Conservation (phyloP, 1,140 invertebrate genomes). For the Drosophila auraria region DNA sequence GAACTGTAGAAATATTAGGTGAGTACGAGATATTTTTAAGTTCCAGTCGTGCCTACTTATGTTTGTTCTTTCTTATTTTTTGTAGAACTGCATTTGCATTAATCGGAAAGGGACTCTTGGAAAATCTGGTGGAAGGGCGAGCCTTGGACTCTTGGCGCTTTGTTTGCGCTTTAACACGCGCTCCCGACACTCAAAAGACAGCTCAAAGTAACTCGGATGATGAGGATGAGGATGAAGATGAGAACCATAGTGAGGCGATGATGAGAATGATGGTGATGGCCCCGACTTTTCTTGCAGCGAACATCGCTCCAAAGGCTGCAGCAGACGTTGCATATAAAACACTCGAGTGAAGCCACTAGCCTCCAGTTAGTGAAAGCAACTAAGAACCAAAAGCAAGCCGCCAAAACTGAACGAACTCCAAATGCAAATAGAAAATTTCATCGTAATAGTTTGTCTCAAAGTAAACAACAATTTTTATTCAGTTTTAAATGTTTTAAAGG, state of each 20-base stretch:
- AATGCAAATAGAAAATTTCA: background rate
- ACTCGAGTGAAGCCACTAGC: slow-evolving; percentile 53
- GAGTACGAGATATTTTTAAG: background rate
- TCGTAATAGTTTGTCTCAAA: background rate
- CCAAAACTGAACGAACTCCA: slow-evolving; percentile 5
- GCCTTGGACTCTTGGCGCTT: slow-evolving; percentile 41
- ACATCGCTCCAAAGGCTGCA: slow-evolving; percentile 31
- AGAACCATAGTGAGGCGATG: slow-evolving; percentile 2
- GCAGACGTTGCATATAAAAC: slow-evolving; percentile 69
- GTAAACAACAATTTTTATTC: background rate
- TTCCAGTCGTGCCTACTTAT: fast-evolving
- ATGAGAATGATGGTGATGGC: slow-evolving; percentile 21
- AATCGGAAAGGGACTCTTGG: slow-evolving; percentile 4
- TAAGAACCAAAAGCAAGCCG: slow-evolving; percentile 8
- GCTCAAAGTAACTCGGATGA: slow-evolving; percentile 55
- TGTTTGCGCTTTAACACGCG: slow-evolving; percentile 72
- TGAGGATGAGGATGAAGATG: slow-evolving; percentile 16
- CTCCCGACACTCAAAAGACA: slow-evolving; percentile 64
- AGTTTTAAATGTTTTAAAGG: background rate
- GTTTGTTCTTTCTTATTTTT: background rate
- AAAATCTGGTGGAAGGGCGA: slow-evolving; percentile 10
- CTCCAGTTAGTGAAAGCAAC: slow-evolving; percentile 42
- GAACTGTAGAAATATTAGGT: too few species aligned
- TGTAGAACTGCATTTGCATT: slow-evolving; percentile 64
- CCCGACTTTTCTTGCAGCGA: slow-evolving; percentile 46